Conservation (phyloP, 2,888 invertebrate genomes). For the Callyntrura sp. region DNA sequence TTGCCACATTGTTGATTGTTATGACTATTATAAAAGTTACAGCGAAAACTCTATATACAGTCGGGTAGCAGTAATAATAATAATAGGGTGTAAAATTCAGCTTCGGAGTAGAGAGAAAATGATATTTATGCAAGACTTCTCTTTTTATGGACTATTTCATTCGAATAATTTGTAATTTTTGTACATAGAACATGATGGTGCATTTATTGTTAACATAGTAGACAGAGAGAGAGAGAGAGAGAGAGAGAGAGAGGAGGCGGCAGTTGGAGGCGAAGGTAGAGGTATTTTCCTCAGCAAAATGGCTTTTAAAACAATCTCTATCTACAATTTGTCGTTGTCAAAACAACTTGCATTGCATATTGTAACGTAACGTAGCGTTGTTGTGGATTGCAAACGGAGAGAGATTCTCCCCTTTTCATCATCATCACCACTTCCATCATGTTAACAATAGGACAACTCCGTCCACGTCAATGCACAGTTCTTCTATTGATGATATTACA, state of each 20-base stretch:
- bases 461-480: background rate
- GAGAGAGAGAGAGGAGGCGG: too few species aligned
- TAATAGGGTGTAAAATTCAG: background rate
- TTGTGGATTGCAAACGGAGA: background rate
- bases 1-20: too few species aligned
- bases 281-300: background rate
- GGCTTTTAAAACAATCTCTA: background rate
- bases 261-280: too few species aligned
- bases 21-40: too few species aligned
- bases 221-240: too few species aligned
- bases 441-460: background rate
- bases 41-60: too few species aligned
- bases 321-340: background rate
- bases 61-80: background rate
- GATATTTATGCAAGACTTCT: background rate
- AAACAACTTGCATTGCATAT: conserved; percentile 13
- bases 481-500: background rate
- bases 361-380: background rate
- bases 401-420: conserved; percentile 29
- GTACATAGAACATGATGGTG: background rate
- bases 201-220: background rate
- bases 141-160: background rate
- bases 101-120: background rate
- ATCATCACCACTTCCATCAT: background rate
- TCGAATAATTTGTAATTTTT: conserved; percentile 10